Evolutionary conservation across 2,888 invertebrate species (phyloP).

Genomic region (Alviniconcha strummeri): DNA sequence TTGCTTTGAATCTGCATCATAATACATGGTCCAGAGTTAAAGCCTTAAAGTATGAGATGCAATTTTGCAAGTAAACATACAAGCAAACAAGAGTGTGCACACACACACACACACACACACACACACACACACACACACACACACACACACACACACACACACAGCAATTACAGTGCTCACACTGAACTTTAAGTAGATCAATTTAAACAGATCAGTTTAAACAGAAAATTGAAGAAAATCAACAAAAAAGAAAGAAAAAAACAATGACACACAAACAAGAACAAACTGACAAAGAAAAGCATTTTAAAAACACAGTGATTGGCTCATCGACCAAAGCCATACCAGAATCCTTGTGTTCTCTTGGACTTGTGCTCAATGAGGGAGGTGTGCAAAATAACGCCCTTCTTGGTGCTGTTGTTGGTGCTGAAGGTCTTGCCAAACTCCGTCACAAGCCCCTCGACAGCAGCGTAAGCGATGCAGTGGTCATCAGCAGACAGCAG

Average conservation of each 20-base stretch:
- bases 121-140: constrained; percentile 20
- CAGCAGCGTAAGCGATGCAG: constrained; percentile 53
- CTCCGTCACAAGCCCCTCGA: constrained; percentile 56
- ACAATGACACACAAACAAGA: not conserved
- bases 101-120: constrained; percentile 25
- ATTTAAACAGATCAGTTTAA: not conserved
- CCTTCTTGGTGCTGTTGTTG: constrained; percentile 31
- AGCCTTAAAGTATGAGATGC: too few relatives aligned
- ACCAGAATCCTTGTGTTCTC: constrained; percentile 60
- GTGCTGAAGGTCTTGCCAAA: constrained; percentile 35
- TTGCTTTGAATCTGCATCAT: too few relatives aligned
- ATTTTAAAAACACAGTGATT: too few relatives aligned
- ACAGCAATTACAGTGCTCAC: not conserved
- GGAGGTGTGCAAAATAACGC: constrained; percentile 50
- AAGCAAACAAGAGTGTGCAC: not conserved
- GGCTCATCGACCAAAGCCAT: not conserved
- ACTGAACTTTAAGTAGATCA: not conserved
- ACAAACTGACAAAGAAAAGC: not conserved
- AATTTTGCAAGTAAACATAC: constrained; percentile 2
- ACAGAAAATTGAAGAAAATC: not conserved
- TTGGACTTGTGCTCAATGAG: constrained; percentile 60
- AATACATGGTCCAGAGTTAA: too few relatives aligned
- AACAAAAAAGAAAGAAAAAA: not conserved
- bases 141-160: not conserved
- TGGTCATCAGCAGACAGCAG: constrained; percentile 39